Conservation (phyloP, 2,888 invertebrate species). For the Callyntrura sp. region DNA sequence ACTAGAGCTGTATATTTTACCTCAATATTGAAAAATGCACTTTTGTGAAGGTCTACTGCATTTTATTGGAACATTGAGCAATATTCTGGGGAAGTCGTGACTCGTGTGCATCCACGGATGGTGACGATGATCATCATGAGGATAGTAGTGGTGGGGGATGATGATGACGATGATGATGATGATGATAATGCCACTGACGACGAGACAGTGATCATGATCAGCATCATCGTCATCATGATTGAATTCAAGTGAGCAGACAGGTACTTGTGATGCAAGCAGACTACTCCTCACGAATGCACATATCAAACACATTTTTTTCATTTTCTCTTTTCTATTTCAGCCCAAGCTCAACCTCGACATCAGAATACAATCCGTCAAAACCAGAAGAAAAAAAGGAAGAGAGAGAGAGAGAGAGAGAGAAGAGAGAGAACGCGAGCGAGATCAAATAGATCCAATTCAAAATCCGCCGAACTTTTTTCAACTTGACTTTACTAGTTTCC, state of each 20-base stretch:
- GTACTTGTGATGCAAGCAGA: conserved; percentile 73
- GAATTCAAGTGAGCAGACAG: conserved; percentile 70
- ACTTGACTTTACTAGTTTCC: conserved; percentile 57
- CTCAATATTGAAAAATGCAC: conserved; percentile 51
- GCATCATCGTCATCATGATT: conserved; percentile 57
- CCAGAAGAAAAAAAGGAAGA: conserved; percentile 58
- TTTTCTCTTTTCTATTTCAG: conserved; percentile 51
- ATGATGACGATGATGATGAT: no score
- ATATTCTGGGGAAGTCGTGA: conserved; percentile 29
- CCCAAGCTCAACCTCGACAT: no score
- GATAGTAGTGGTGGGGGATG: conserved; percentile 22
- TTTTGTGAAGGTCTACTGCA: conserved; percentile 14
- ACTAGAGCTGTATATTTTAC: neutral
- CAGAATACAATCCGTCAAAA: conserved; percentile 71
- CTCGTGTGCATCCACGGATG: conserved; percentile 43
- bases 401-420: no score
- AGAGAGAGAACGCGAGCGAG: neutral
- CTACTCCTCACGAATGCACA: conserved; percentile 38
- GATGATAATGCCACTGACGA: no score
- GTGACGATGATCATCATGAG: conserved; percentile 34
- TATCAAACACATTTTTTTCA: conserved; percentile 66
- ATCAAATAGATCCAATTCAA: conserved; percentile 22
- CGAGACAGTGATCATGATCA: conserved; percentile 48
- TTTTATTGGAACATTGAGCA: conserved; percentile 61
- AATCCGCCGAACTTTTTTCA: conserved; percentile 7